A percentile compares a stretch with the other conserved stretches of the same genome.
These are phyloP conservation scores for Trichopria drosophilae DNA, from an alignment of 2,888 invertebrate species.

Conservation along the genomic window DNA sequence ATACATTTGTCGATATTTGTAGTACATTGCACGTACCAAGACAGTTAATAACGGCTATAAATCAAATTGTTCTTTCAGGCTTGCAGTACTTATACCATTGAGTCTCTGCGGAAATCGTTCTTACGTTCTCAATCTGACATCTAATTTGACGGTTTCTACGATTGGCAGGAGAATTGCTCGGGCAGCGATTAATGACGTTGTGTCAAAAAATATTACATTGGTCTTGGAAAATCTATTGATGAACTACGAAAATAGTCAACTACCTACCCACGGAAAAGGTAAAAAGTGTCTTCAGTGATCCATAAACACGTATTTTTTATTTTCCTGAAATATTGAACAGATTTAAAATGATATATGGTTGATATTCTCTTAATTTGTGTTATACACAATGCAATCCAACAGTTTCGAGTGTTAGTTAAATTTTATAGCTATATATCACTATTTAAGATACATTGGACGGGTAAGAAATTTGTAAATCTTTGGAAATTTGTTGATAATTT, in stretches of 20 bases:
- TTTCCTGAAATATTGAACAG: background rate
- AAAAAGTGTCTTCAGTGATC: constrained; percentile 25
- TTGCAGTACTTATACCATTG: constrained; percentile 39
- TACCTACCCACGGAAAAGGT: constrained; percentile 89
- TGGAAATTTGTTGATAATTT: no score
- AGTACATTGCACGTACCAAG: no score
- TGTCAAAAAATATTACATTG: constrained; percentile 82
- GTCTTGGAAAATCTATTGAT: constrained; percentile 84
- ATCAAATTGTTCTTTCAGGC: constrained; percentile 28
- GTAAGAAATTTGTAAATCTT: no score
- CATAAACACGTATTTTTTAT: background rate
- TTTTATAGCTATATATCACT: no score
- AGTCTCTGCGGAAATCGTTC: constrained; percentile 40
- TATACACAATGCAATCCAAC: no score
- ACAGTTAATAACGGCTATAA: no score
- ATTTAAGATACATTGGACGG: no score
- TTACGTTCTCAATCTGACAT: constrained; percentile 29
- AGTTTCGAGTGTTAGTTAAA: no score
- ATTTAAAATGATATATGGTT: background rate
- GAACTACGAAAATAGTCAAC: constrained; percentile 86
- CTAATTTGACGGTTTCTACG: constrained; percentile 21
- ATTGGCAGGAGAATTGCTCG: constrained; percentile 57
- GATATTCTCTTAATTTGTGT: no score
- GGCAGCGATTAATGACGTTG: constrained; percentile 67
- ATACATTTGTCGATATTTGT: no score